A percentile compares a stretch with the other conserved stretches of the same genome.
phyloP scores from a whole-genome alignment of 2,113 vertebrate species.

The Nettapus auritus region DNA sequence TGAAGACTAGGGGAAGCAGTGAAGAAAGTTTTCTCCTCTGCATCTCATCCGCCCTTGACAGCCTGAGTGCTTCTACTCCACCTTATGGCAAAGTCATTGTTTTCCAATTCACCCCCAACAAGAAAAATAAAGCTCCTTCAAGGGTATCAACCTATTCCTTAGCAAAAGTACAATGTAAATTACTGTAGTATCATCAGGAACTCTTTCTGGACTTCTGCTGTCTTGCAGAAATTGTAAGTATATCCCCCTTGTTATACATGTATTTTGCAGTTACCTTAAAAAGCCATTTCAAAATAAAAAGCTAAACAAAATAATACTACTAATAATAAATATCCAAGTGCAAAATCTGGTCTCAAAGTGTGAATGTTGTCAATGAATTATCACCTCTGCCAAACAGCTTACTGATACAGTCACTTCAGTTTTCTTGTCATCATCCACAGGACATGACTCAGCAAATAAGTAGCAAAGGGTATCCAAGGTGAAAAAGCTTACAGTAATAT shows the following conservation, averaged over 20 bases:
- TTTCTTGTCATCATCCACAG: neutral
- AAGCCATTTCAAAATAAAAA: neutral
- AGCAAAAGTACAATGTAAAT: neutral
- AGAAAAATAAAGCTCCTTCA: neutral
- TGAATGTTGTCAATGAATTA: neutral
- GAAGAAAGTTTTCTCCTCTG: neutral
- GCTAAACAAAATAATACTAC: neutral
- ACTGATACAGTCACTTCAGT: neutral
- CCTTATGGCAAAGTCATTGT: neutral
- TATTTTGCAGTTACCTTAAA: neutral
- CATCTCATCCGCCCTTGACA: neutral
- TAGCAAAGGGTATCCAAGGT: neutral
- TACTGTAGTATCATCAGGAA: neutral
- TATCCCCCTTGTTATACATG: neutral
- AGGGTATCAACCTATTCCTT: neutral
- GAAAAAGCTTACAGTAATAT: neutral
- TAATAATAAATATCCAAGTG: neutral
- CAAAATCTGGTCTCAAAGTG: neutral
- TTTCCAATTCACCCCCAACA: rapidly evolving
- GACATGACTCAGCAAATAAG: neutral
- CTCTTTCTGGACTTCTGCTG: neutral
- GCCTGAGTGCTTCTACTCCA: neutral
- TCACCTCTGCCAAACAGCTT: neutral
- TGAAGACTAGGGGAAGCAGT: neutral
- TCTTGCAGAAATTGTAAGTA: neutral